Evolutionary conservation across 1,140 invertebrate species (phyloP), one percentile per base, ranked within the genome.

Genomic region (Nebria ingens): DNA sequence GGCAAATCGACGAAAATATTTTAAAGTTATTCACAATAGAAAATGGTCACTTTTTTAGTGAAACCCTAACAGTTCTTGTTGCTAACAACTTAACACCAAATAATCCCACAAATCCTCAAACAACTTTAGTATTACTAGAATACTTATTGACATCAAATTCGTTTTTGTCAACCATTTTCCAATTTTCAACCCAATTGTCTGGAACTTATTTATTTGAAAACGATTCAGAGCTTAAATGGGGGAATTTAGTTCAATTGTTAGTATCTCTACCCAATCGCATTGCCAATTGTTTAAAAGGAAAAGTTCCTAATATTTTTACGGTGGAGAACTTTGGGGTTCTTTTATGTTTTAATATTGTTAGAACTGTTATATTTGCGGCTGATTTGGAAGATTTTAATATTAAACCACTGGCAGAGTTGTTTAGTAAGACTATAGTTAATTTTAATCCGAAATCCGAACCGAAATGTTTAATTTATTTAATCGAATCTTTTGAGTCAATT

Each of bases 241-340:
- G 76, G 29, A 71, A 69, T 21, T 76, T 75, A 15, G 69, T 85
- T 0, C 83, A 86, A 63, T 62, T 80, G 21, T 55, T 89, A 34
- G 67, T 81, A 0, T 82, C 82, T 1, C 59, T 89, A 50, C 86
- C 86, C 0, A 79, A 73, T 59, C 68, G 80, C 58, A 69, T 89
- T 1, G 82, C 84, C 2, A 90, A 89, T 65, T 76, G 73, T 58
- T 57, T 83, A 6, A 64, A 80, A 42, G 68, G 65, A 0, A 69
- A 80, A 40, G 68, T 79, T 1, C 76, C 79, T 0, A 69, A 77
- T 29, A 71, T 75, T n/a, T 87, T 85, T 64, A 66, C 71, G 0
- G 67, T 73, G 0, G 69, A 77, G n/a, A 71, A 73, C 17, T 87
- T 78, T 65, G 69, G 76, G 1, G 77, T 76, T 56, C 61, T 80